Evolutionary conservation across 1,140 invertebrate species (phyloP).

Genomic region (Drosophila chauvacae): DNA sequence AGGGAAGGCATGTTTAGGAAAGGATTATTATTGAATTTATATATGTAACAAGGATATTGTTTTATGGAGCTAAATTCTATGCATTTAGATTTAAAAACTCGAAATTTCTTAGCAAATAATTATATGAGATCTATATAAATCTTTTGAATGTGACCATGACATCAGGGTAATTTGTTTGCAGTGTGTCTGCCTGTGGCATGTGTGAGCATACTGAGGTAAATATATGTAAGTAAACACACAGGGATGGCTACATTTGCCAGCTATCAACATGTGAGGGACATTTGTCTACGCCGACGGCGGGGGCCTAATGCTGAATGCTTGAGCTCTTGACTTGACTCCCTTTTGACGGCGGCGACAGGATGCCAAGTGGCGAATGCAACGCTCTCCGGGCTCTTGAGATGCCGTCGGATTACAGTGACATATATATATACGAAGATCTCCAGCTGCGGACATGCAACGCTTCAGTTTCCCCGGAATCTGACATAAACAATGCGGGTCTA

Average conservation of each 20-base stretch:
- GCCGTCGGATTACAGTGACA: conserved; percentile 27
- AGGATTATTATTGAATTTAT: background rate
- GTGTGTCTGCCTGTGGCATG: conserved; percentile 21
- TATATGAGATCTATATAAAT: background rate
- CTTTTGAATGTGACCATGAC: background rate
- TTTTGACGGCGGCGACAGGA: conserved; percentile 35
- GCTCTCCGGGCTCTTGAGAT: conserved; percentile 28
- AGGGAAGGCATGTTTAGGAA: background rate
- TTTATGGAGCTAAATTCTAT: background rate
- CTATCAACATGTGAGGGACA: conserved; percentile 39
- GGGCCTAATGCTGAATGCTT: conserved; percentile 29
- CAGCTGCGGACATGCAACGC: conserved; percentile 20
- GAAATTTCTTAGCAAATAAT: too few relatives aligned
- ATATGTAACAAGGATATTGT: background rate
- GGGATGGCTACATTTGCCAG: conserved; percentile 18
- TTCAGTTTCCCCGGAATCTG: conserved; percentile 1
- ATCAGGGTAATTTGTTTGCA: conserved; percentile 12
- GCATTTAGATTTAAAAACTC: background rate
- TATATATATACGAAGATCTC: conserved; percentile 20
- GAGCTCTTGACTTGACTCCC: conserved; percentile 48
- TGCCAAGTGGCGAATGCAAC: conserved; percentile 48
- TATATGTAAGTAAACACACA: conserved; percentile 1
- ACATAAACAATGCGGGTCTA: conserved; percentile 12
- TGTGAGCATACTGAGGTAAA: conserved; percentile 7
- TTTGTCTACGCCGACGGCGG: conserved; percentile 23